Conservation (phyloP, 2,113 vertebrate species). For the Cryptoleucopteryx plumbea region DNA sequence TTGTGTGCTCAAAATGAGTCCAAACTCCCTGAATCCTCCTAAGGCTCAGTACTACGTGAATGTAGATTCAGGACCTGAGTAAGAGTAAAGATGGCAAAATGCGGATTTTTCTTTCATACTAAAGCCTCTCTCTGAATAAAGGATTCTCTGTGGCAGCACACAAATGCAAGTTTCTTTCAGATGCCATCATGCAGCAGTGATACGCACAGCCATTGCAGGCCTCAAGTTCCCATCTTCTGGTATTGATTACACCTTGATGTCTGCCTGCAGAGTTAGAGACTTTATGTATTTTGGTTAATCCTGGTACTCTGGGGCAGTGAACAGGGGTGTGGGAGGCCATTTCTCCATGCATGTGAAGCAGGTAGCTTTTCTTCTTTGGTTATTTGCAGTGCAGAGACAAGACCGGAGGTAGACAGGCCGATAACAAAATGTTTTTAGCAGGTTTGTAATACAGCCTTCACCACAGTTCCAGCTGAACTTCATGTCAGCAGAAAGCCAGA, state of each 20-base stretch:
- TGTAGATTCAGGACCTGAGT: neutral
- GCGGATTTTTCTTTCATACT: neutral
- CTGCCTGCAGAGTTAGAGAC: neutral
- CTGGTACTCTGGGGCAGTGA: neutral
- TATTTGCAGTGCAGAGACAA: neutral
- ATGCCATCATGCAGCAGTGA: neutral
- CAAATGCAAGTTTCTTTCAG: neutral
- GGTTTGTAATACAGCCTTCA: neutral
- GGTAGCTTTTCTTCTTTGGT: neutral
- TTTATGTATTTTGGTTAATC: neutral
- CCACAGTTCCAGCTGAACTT: neutral
- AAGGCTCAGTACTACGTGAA: neutral
- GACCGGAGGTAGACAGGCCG: neutral
- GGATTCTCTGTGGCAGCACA: neutral
- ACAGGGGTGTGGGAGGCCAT: neutral
- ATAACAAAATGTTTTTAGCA: neutral
- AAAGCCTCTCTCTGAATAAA: neutral
- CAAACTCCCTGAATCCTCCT: neutral
- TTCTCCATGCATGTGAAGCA: neutral
- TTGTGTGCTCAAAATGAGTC: neutral
- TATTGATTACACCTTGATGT: neutral
- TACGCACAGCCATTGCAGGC: accelerated
- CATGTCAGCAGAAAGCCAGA: neutral
- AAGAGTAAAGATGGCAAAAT: neutral
- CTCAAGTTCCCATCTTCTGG: neutral